Evolutionary conservation across 2,888 invertebrate genomes (phyloP).

Genomic region (Lepidochitona cinerea): DNA sequence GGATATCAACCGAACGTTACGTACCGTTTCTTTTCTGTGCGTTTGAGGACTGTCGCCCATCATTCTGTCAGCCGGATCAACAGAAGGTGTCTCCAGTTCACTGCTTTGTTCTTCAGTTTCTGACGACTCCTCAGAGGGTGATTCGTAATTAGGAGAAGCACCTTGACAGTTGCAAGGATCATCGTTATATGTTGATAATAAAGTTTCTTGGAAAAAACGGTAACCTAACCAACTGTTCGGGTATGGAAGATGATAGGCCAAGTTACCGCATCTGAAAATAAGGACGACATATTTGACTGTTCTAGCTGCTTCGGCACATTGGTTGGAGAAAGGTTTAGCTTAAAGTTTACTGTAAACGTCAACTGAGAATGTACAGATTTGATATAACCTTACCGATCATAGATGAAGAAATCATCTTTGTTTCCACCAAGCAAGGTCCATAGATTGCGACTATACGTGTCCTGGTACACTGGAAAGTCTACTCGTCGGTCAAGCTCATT

Average conservation of each 20-base stretch:
- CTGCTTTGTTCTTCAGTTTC: neutral
- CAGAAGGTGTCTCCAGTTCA: neutral
- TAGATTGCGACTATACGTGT: constrained; percentile 45
- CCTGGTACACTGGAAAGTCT: constrained; percentile 57
- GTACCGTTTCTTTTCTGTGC: no score
- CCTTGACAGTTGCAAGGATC: constrained; percentile 36
- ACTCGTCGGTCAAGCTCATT: constrained; percentile 30
- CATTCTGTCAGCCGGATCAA: constrained; percentile 21
- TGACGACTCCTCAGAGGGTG: neutral
- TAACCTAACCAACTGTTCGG: constrained; percentile 43
- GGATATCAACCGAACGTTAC: no score
- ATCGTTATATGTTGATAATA: constrained; percentile 29
- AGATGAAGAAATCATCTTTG: constrained; percentile 65
- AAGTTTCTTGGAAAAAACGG: constrained; percentile 31
- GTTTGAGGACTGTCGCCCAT: constrained; percentile 23
- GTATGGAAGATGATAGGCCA: constrained; percentile 51
- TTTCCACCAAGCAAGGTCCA: constrained; percentile 51
- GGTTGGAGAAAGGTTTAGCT: no score
- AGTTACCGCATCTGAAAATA: constrained; percentile 55
- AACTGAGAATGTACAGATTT: no score
- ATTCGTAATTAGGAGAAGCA: neutral
- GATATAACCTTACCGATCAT: constrained; percentile 61
- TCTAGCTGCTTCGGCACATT: no score
- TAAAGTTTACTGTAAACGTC: no score
- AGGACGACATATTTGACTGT: no score